Evolutionary conservation across 92 coral and sea anemone genomes (phyloP).

Genomic region (Ricordea florida): DNA sequence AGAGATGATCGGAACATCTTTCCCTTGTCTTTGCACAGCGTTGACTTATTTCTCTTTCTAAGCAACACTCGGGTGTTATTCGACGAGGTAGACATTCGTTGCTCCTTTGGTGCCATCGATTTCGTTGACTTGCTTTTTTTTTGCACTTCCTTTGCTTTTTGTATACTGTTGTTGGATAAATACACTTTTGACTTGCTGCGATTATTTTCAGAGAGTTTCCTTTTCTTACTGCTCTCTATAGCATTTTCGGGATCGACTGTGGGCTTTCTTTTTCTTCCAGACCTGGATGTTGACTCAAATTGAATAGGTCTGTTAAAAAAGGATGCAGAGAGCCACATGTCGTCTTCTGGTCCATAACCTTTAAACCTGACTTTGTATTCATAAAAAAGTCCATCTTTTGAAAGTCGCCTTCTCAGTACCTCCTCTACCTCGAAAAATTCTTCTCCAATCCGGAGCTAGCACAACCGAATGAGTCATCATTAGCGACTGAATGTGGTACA

Average conservation of each 20-base stretch:
- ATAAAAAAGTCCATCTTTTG: constrained; percentile 33
- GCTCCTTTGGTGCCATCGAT: neutral
- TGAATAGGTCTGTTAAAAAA: constrained; percentile 16
- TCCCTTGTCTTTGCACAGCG: neutral
- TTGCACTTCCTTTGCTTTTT: neutral
- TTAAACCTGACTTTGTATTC: constrained; percentile 40
- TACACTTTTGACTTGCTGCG: neutral
- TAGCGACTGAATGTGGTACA: neutral
- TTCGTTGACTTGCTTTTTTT: neutral
- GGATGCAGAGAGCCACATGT: constrained; percentile 51
- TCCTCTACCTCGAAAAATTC: constrained; percentile 50
- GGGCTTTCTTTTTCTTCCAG: constrained; percentile 36
- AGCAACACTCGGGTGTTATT: neutral
- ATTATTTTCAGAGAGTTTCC: neutral
- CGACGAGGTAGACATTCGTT: neutral
- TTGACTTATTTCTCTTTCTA: neutral
- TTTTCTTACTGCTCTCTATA: neutral
- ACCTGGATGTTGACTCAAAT: constrained; percentile 25
- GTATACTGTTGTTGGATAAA: neutral
- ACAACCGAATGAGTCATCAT: neutral
- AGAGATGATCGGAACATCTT: neutral
- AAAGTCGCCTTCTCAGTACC: constrained; percentile 28
- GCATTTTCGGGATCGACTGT: constrained; percentile 3
- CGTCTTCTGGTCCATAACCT: constrained; percentile 33
- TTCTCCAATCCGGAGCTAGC: neutral